These are phyloP conservation scores for Hylomyscus alleni DNA, from an alignment of 2,797 vertebrate genomes.

Conservation along the genomic window DNA sequence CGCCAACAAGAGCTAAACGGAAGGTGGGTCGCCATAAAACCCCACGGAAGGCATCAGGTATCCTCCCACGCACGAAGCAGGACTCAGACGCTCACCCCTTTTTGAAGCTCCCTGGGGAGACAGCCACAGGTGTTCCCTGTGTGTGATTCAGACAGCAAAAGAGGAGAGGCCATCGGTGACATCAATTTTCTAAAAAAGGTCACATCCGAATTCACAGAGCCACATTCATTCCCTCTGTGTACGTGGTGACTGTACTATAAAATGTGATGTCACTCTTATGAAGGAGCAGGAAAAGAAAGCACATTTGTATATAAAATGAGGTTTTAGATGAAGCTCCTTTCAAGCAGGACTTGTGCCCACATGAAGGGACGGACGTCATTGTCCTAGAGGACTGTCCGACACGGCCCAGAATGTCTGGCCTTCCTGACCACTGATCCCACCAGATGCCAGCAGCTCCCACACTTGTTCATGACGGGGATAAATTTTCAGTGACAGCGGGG, in stretches of 20 bases:
- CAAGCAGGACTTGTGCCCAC: background rate
- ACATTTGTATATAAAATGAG: background rate
- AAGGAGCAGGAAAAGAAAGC: background rate
- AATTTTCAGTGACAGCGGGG: background rate
- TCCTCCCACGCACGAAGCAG: background rate
- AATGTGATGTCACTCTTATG: background rate
- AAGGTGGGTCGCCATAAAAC: background rate
- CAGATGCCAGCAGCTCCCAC: background rate
- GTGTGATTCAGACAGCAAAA: background rate
- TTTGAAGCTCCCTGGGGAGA: background rate
- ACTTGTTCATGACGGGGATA: background rate
- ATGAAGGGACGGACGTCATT: fast-evolving
- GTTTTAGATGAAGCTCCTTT: background rate
- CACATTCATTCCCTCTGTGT: background rate
- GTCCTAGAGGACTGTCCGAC: background rate
- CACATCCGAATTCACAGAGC: background rate
- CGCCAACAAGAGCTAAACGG: background rate
- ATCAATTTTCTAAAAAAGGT: slow-evolving; percentile 39
- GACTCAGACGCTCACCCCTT: background rate
- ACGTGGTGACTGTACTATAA: background rate
- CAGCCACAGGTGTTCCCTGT: background rate
- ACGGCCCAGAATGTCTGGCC: background rate
- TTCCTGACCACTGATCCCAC: background rate
- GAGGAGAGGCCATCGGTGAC: background rate
- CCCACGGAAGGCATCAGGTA: background rate